Base-by-base conservation (phyloP, 2,113 vertebrate genomes). In the Carassius auratus region DNA sequence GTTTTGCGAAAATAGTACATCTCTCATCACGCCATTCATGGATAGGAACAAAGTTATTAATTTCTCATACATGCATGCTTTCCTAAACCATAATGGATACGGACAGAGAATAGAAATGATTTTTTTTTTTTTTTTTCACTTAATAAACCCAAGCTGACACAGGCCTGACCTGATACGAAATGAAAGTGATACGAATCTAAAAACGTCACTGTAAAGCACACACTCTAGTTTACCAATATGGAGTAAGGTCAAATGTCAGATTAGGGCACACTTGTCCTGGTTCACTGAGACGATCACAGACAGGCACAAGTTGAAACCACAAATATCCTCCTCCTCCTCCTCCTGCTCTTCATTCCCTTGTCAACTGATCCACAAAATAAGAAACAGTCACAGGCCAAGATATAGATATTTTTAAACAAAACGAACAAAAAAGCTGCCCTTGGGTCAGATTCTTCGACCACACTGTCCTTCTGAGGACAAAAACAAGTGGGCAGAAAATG, bases 291-390 rank as follows among this genome's bases (percentile, higher is more conserved):
- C 88, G 84, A 92, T 86, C 90, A 94, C 93, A 94, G 80, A 95
- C 95, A 93, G 94, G 93, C 93, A 95, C 92, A 87, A 92, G 90
- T 93, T 93, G 87, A 89, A 89, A 93, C 90, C 92, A 93, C 92
- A 90, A 86, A 94, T 78, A 93, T 89, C 86, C 84, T 84, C 85
- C 89, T 26, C 26, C 89, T 26, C 26, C 26, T 89, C 86, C 78
- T 91, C 87, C 89, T 89, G 71, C 59, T 57, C 23, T 75, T 68
- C 55, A 5, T 74, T 23, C 55, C 17, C 78, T 50, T 50, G 48
- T 50, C 48, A 84, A 55, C 45, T 33, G 26, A 73, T 61, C 90
- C 78, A 90, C 86, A 79, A 90, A 89, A 92, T 86, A 83, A 86
- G 86, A 93, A 94, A 94, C 91, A 94, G 93, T 94, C 94, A 93